These are phyloP conservation scores for Eristalinus aeneus DNA, from an alignment of 2,888 invertebrate genomes.

Conservation along the genomic window DNA sequence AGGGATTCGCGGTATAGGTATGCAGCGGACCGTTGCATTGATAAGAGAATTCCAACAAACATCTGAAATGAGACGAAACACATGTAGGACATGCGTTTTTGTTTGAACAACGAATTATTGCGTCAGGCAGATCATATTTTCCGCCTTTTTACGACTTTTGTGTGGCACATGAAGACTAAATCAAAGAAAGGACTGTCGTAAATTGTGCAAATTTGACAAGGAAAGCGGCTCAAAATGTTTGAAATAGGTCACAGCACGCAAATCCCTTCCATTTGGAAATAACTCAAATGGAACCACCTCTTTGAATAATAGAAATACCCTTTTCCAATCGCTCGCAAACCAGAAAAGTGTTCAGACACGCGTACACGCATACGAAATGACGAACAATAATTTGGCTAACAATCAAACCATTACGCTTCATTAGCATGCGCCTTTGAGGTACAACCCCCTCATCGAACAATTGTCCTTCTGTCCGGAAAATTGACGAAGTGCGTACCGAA, in stretches of 20 bases:
- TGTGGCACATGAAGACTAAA: too few species aligned
- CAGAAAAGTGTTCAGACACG: slow-evolving; percentile 11
- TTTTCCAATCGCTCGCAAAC: background rate
- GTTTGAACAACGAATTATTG: background rate
- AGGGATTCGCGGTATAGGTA: background rate
- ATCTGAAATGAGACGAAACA: background rate
- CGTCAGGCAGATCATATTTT: background rate
- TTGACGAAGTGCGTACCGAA: background rate
- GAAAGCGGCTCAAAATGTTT: background rate
- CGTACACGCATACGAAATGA: slow-evolving; percentile 27
- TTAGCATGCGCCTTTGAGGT: slow-evolving; percentile 50
- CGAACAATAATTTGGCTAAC: slow-evolving; percentile 23
- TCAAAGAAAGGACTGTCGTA: background rate
- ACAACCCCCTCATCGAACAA: background rate
- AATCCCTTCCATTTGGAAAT: background rate
- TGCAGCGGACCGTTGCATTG: background rate
- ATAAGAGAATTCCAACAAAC: background rate
- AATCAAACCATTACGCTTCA: slow-evolving; percentile 57
- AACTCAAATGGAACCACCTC: background rate
- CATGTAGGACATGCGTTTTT: background rate
- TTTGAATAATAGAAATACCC: background rate
- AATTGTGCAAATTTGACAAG: background rate
- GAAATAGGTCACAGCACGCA: background rate
- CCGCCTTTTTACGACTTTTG: background rate
- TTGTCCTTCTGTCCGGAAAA: background rate